Conservation (phyloP, 2,888 invertebrate species). For the Mythimna pallens region DNA sequence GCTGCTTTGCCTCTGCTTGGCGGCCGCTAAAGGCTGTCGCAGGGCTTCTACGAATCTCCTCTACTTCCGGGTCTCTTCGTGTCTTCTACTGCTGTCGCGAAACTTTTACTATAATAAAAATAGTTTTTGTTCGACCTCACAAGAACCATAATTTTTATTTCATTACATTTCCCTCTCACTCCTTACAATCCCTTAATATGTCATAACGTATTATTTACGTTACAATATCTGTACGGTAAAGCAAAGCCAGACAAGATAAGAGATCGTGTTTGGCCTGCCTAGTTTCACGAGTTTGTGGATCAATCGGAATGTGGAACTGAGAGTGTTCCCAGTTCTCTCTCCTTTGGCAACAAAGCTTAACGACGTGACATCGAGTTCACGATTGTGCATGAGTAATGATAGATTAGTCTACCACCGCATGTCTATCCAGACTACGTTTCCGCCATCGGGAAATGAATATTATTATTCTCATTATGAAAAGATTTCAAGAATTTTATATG, state of each 20-base stretch:
- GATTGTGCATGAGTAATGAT: constrained; percentile 27
- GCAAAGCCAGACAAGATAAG: neutral
- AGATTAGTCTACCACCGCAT: constrained; percentile 28
- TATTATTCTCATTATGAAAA: constrained; percentile 3
- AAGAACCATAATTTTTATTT: too few species aligned
- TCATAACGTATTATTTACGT: too few species aligned
- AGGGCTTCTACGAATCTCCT: too few species aligned
- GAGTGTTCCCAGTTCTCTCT: neutral
- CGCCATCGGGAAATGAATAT: constrained; percentile 15
- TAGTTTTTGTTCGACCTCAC: too few species aligned
- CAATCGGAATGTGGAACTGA: constrained; percentile 27
- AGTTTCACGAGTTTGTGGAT: neutral
- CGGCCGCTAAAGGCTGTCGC: too few species aligned
- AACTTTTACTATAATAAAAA: too few species aligned
- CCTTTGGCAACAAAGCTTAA: constrained; percentile 22
- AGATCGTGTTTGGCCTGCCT: neutral
- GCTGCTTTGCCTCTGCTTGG: too few species aligned
- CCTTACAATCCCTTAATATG: too few species aligned
- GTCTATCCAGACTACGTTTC: neutral
- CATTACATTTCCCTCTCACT: too few species aligned
- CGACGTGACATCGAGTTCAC: constrained; percentile 17
- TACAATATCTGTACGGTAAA: neutral
- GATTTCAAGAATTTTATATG: neutral
- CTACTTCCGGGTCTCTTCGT: too few species aligned
- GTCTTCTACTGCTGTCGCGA: too few species aligned